A percentile compares a stretch with the other conserved stretches of the same genome.
Conservation (phyloP, 2,888 invertebrate species). For the Prosapia bicincta region DNA sequence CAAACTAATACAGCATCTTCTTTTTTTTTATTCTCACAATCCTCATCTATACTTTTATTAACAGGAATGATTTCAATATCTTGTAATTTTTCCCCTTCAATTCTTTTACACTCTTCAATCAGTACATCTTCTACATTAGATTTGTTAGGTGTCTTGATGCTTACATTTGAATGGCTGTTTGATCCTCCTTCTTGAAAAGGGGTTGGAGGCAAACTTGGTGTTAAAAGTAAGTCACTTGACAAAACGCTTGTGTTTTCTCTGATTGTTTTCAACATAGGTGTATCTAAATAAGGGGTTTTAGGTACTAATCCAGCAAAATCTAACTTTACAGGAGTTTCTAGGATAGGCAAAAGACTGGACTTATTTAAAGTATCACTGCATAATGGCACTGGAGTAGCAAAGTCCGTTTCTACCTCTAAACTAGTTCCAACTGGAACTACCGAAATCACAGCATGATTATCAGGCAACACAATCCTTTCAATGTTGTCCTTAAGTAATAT, state of each 20-base stretch:
- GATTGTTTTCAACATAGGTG: conserved; percentile 22
- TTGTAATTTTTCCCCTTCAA: background rate
- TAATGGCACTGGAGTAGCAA: background rate
- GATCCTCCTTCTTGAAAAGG: conserved; percentile 6
- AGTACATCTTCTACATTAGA: background rate
- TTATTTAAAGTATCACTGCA: background rate
- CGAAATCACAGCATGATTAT: background rate
- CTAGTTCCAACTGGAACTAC: background rate
- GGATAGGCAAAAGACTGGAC: background rate
- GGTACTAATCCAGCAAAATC: conserved; percentile 8
- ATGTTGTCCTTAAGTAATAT: background rate
- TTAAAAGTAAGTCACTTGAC: conserved; percentile 18
- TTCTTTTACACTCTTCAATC: conserved; percentile 4
- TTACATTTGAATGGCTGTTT: background rate
- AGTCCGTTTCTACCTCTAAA: background rate
- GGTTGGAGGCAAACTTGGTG: conserved; percentile 26
- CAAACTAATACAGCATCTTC: background rate
- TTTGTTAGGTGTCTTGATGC: conserved; percentile 13
- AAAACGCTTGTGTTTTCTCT: conserved; percentile 18
- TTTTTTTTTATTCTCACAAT: background rate
- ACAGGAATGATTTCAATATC: background rate
- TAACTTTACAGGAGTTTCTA: conserved; percentile 23
- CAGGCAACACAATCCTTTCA: background rate
- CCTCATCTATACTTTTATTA: background rate
- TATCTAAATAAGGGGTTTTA: conserved; percentile 15